Evolutionary conservation across 2,888 invertebrate species (phyloP).

Genomic region (Cataglyphis altisquamis): DNA sequence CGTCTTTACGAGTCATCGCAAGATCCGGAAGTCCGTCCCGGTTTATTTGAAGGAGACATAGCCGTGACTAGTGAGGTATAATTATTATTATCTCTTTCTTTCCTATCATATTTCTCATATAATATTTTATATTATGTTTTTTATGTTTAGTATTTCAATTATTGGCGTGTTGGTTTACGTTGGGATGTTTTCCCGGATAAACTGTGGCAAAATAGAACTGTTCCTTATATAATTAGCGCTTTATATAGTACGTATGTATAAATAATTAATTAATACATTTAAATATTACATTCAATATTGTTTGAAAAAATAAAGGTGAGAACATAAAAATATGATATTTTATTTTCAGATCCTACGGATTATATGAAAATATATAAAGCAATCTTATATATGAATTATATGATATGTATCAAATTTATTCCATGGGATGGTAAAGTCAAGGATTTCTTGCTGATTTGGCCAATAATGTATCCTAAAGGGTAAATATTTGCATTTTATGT

Average conservation of each 20-base stretch:
- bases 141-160: conserved; percentile 6
- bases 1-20: conserved; percentile 19
- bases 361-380: conserved; percentile 38
- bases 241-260: conserved; percentile 4
- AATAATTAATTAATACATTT: not conserved
- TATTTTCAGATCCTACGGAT: not conserved
- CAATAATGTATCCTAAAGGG: conserved; percentile 31
- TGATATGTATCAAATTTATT: conserved; percentile 41
- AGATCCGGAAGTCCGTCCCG: conserved; percentile 32
- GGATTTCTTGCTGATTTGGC: conserved; percentile 40
- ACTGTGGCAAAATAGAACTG: conserved; percentile 22
- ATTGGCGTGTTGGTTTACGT: conserved; percentile 39
- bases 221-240: conserved; percentile 28
- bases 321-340: not conserved
- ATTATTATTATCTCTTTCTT: not conserved
- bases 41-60: conserved; percentile 33
- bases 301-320: not conserved
- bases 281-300: not conserved
- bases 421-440: conserved; percentile 29
- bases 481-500: not conserved
- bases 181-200: conserved; percentile 43
- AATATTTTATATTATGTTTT: not conserved
- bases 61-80: conserved; percentile 20
- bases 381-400: conserved; percentile 24
- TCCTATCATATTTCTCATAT: not conserved